phyloP scores from a whole-genome alignment of 1,140 invertebrate species.

The Thalassaphorura encarpata region DNA sequence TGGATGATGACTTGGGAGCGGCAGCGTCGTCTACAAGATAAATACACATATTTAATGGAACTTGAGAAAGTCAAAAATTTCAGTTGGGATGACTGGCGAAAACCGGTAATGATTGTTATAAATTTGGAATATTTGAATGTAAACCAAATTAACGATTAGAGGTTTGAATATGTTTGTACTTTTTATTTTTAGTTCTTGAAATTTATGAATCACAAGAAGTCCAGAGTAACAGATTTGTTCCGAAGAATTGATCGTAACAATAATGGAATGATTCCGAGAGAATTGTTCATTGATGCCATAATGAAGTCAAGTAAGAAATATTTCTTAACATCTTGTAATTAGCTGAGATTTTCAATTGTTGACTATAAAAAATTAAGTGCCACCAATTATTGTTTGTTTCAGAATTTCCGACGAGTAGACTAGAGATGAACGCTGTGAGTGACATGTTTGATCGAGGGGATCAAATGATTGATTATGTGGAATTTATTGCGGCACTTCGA shows the following conservation, averaged over 20 bases:
- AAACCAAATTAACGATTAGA: neutral
- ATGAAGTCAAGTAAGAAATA: slow-evolving; percentile 78
- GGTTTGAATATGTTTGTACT: slow-evolving; percentile 3
- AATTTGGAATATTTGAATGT: no score
- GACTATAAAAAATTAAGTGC: slow-evolving; percentile 6
- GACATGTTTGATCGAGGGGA: slow-evolving; percentile 82
- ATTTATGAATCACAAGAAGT: slow-evolving; percentile 99
- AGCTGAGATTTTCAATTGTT: no score
- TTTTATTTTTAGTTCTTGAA: slow-evolving; percentile 70
- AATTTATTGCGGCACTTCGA: slow-evolving; percentile 92
- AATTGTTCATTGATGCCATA: slow-evolving; percentile 98
- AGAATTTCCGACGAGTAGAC: slow-evolving; percentile 94
- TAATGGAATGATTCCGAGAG: slow-evolving; percentile 87
- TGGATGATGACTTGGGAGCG: slow-evolving; percentile 95
- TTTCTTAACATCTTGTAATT: slow-evolving; percentile 5
- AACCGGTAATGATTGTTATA: no score
- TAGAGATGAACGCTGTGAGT: slow-evolving; percentile 97
- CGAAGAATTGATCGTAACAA: slow-evolving; percentile 97
- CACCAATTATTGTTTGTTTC: slow-evolving; percentile 31
- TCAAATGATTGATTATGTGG: slow-evolving; percentile 88
- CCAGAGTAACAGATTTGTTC: slow-evolving; percentile 94
- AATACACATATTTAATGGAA: slow-evolving; percentile 81
- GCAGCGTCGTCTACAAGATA: slow-evolving; percentile 82
- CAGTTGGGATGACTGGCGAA: slow-evolving; percentile 99
- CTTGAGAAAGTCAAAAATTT: slow-evolving; percentile 92